phyloP scores from a whole-genome alignment of 2,797 vertebrate species.

The Anniella stebbinsi region DNA sequence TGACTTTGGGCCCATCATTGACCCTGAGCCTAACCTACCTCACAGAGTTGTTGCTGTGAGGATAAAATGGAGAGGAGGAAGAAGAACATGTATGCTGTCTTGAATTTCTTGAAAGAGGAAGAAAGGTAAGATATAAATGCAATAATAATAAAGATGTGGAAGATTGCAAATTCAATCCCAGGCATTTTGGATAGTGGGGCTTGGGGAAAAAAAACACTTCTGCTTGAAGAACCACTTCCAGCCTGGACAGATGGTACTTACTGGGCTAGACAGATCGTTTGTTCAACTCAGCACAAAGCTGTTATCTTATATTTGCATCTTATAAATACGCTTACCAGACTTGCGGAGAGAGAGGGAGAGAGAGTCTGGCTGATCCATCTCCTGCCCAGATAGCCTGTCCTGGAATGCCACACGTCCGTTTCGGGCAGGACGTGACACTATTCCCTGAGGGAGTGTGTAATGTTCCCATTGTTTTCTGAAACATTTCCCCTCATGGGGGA shows the following conservation, averaged over 20 bases:
- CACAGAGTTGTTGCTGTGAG: too few species aligned
- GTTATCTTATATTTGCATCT: slow-evolving; percentile 9
- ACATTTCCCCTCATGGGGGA: neutral
- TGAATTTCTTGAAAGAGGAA: too few species aligned
- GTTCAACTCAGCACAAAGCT: neutral
- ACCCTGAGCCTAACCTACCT: too few species aligned
- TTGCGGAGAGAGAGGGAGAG: neutral
- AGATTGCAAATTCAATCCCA: neutral
- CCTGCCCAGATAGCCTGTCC: neutral
- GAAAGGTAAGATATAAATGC: too few species aligned
- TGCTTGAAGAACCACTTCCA: neutral
- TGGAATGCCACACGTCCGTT: slow-evolving; percentile 2
- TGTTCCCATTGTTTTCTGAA: slow-evolving; percentile 29
- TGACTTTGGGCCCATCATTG: too few species aligned
- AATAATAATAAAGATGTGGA: neutral
- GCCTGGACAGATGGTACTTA: neutral
- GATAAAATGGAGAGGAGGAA: too few species aligned
- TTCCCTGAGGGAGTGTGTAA: neutral
- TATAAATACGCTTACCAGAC: neutral
- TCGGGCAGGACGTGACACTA: slow-evolving; percentile 23
- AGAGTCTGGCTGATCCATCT: neutral
- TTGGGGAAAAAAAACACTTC: neutral
- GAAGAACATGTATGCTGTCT: too few species aligned
- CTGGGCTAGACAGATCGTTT: neutral
- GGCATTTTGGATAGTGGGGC: neutral